phyloP scores from a whole-genome alignment of 2,888 invertebrate species.

The Trichogramma dendrolimi region DNA sequence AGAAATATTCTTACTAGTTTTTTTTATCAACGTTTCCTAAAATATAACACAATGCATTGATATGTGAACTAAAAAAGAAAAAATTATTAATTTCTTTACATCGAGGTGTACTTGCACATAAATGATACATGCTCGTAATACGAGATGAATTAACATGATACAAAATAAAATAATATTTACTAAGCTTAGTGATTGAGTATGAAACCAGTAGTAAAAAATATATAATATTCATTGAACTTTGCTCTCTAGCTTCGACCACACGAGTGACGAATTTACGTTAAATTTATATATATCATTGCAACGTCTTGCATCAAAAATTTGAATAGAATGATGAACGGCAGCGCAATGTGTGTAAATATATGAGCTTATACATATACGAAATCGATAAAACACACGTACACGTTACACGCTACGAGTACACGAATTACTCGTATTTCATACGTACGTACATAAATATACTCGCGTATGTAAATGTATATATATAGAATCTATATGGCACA shows the following conservation, averaged over 20 bases:
- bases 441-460: slow-evolving; percentile 6
- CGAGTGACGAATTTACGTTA: slow-evolving; percentile 10
- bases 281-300: slow-evolving; percentile 9
- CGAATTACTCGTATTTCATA: too few relatives aligned
- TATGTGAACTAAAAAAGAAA: neutral
- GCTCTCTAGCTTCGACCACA: slow-evolving; percentile 15
- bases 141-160: neutral
- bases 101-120: slow-evolving; percentile 5
- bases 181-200: slow-evolving; percentile 17
- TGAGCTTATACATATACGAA: neutral
- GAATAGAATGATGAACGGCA: slow-evolving; percentile 7
- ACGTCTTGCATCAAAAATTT: slow-evolving; percentile 13
- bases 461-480: neutral
- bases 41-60: too few relatives aligned
- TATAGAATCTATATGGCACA: slow-evolving; percentile 24
- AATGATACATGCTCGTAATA: too few relatives aligned
- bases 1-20: too few relatives aligned
- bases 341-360: slow-evolving; percentile 8
- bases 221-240: slow-evolving; percentile 25
- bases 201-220: slow-evolving; percentile 26
- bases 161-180: slow-evolving; percentile 20
- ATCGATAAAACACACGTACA: too few relatives aligned
- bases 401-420: too few relatives aligned
- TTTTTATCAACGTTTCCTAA: too few relatives aligned
- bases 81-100: slow-evolving; percentile 13